Conservation (phyloP, 2,113 vertebrate genomes). For the Sterna hirundo region DNA sequence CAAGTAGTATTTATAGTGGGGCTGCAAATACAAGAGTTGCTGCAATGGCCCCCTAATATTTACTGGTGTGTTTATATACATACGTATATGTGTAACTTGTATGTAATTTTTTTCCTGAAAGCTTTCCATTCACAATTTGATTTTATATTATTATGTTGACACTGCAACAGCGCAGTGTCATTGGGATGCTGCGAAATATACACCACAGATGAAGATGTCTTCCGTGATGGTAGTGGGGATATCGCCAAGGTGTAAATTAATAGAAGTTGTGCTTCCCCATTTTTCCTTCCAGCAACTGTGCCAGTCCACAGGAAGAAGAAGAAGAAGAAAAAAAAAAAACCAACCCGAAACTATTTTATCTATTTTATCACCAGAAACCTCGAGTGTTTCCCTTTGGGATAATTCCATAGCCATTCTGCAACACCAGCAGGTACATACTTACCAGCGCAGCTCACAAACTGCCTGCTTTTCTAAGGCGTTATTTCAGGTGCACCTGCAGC, state of each 20-base stretch:
- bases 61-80: neutral
- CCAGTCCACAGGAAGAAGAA: neutral
- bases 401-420: neutral
- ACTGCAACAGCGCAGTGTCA: neutral
- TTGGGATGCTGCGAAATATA: neutral
- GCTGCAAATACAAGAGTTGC: neutral
- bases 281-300: neutral
- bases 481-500: neutral
- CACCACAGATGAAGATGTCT: neutral
- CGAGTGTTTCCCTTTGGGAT: neutral
- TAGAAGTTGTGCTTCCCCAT: neutral
- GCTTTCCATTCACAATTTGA: neutral
- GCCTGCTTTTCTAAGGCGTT: neutral
- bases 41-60: neutral
- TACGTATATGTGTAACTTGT: rapidly evolving
- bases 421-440: neutral
- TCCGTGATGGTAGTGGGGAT: neutral
- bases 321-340: neutral
- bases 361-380: neutral
- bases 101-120: neutral
- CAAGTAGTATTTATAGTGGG: neutral
- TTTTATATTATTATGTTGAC: neutral
- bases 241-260: neutral
- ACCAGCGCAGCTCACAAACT: neutral
- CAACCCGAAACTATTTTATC: neutral